phyloP scores from a whole-genome alignment of 2,888 invertebrate species.

The Punctoribates punctum region DNA sequence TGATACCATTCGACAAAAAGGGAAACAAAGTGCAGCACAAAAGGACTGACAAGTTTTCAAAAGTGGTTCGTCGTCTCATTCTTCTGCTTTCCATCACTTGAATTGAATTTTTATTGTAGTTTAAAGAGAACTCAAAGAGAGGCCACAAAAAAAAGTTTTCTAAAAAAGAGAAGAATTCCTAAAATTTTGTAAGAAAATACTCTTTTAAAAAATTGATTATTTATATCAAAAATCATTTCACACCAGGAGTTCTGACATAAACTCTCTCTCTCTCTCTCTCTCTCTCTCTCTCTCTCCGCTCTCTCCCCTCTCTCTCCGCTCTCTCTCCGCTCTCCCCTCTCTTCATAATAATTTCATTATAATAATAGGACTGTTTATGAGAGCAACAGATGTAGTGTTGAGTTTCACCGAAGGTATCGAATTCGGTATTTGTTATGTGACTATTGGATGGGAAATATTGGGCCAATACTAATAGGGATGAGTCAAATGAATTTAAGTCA shows the following conservation, averaged over 20 bases:
- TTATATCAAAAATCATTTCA: slow-evolving; percentile 15
- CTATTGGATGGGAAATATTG: background rate
- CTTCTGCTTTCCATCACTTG: background rate
- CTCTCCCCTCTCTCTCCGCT: background rate
- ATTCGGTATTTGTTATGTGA: background rate
- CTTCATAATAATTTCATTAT: background rate
- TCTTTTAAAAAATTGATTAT: background rate
- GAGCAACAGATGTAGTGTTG: slow-evolving; percentile 14
- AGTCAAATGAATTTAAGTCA: background rate
- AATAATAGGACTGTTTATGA: slow-evolving; percentile 19
- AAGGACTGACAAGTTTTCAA: background rate
- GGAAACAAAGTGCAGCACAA: background rate
- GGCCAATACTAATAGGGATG: background rate
- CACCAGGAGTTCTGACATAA: slow-evolving; percentile 4
- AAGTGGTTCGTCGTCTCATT: background rate
- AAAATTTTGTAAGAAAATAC: background rate
- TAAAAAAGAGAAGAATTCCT: background rate
- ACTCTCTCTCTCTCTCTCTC: background rate
- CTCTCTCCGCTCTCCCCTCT: background rate
- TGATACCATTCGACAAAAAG: slow-evolving; percentile 20
- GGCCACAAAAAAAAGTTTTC: background rate
- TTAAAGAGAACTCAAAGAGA: background rate
- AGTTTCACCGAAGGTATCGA: background rate
- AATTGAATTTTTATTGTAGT: slow-evolving; percentile 10
- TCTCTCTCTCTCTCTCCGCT: too few relatives aligned